Base-by-base conservation (phyloP, 2,797 vertebrate genomes). In the Oryzias sinensis region DNA sequence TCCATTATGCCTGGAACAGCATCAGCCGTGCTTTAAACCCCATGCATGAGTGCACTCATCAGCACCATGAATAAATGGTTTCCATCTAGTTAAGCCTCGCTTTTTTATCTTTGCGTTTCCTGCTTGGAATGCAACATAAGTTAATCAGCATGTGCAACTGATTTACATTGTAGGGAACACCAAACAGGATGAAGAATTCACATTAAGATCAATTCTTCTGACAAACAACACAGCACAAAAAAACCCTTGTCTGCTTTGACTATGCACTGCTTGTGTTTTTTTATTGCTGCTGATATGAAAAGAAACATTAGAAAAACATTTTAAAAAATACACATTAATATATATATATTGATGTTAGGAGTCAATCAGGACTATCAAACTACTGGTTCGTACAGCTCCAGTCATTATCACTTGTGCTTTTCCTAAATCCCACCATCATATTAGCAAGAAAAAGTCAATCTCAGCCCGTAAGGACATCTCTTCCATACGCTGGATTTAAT, bases 21-120 rank as follows among this genome's bases (percentile, higher is more conserved):
- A 79, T 82, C 69, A 68, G 51, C 41, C 24, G 53, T 56, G 62
- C 70, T 81, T 78, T 81, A 67, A 72, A 65, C 52, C 54, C 55
- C 59, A 74, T 53, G 67, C 77, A 82, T 82, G 88, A 85, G 68
- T 80, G 76, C 78, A 59, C 66, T 66, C 68, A 56, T 65, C 72
- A 53, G 62, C 51, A 58, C 17, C 56, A 56, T 59, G 27, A 76
- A 80, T 64, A 71, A 65, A 77, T 43, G 41, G 57, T 61, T 64
- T 77, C 59, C 70, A 71, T 81, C 76, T 49, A 72, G 63, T 65
- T 76, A 74, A 81, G 65, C 68, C 43, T 27, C 11, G 5, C 25
- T n/a, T 27, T 75, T 75, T 71, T 61, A 59, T 56, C 73, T 69
- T 70, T 79, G 62, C 53, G 49, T 65, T 65, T 65, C 47, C 29